Conservation (phyloP, 2,113 vertebrate species). For the Myotis davidii region DNA sequence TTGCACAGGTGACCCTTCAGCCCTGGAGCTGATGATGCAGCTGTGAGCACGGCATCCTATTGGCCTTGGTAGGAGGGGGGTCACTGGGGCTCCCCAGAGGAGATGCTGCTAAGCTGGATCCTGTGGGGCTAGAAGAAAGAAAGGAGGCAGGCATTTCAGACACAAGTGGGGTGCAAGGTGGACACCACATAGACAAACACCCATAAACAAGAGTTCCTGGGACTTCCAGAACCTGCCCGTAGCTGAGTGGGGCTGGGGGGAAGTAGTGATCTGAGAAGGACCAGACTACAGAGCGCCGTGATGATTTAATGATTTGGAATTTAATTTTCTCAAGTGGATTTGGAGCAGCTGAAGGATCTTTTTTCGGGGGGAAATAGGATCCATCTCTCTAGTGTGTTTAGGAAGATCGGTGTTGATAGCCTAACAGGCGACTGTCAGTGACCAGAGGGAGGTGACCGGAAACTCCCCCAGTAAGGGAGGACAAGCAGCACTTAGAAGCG, state of each 20-base stretch:
- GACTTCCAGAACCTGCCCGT: background rate
- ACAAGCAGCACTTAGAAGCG: background rate
- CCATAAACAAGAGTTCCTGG: background rate
- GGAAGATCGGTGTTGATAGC: background rate
- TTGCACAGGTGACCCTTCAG: background rate
- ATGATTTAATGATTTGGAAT: background rate
- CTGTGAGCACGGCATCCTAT: background rate
- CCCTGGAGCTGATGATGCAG: background rate
- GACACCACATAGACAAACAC: background rate
- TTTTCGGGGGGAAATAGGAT: background rate
- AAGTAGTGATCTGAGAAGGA: background rate
- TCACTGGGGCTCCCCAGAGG: background rate
- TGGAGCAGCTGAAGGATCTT: background rate
- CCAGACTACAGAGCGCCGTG: background rate
- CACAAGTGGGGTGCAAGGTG: background rate
- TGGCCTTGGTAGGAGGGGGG: background rate
- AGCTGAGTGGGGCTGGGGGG: background rate
- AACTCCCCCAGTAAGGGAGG: background rate
- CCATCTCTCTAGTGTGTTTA: background rate
- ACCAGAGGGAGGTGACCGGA: background rate
- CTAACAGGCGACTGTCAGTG: background rate
- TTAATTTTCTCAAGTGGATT: background rate
- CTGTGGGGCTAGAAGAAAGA: background rate
- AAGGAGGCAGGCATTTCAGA: background rate
- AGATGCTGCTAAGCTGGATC: background rate